Conservation (phyloP, 53 echinoderm and acorn worm species). For the Mesocentrotus franciscanus region DNA sequence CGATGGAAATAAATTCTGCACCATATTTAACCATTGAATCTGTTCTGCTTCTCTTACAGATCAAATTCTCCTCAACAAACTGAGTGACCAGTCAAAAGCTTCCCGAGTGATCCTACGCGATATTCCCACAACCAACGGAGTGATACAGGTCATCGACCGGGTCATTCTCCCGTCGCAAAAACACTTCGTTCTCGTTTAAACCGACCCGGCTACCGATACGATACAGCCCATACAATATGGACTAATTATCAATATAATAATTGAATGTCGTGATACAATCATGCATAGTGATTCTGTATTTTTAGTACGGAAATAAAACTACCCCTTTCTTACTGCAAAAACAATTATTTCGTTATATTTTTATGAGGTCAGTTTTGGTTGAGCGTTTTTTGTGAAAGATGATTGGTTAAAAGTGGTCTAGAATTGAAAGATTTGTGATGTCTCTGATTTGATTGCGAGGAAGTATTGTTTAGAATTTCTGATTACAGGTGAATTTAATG, state of each 20-base stretch:
- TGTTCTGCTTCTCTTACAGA: not conserved
- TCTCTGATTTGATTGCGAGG: too few species aligned
- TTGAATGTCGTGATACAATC: not conserved
- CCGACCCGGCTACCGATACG: not conserved
- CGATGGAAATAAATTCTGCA: too few species aligned
- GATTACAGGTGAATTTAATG: too few species aligned
- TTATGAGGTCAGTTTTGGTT: not conserved
- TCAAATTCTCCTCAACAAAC: not conserved
- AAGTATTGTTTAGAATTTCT: too few species aligned
- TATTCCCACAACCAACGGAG: slow-evolving; percentile 6
- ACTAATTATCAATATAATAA: not conserved
- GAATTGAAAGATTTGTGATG: too few species aligned
- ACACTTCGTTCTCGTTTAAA: slow-evolving; percentile 1
- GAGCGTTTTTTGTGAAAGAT: not conserved
- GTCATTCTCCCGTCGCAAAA: not conserved
- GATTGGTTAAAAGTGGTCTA: not conserved
- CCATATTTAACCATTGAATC: too few species aligned
- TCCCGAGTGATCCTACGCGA: not conserved
- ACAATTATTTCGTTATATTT: not conserved
- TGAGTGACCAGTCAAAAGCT: not conserved
- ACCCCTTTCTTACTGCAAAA: not conserved
- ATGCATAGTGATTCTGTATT: not conserved
- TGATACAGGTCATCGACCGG: not conserved
- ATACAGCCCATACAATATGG: not conserved
- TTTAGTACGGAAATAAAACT: not conserved